Evolutionary conservation across 2,888 invertebrate genomes (phyloP), one percentile per base, ranked within the genome.

Genomic region (Galerucella pusilla): DNA sequence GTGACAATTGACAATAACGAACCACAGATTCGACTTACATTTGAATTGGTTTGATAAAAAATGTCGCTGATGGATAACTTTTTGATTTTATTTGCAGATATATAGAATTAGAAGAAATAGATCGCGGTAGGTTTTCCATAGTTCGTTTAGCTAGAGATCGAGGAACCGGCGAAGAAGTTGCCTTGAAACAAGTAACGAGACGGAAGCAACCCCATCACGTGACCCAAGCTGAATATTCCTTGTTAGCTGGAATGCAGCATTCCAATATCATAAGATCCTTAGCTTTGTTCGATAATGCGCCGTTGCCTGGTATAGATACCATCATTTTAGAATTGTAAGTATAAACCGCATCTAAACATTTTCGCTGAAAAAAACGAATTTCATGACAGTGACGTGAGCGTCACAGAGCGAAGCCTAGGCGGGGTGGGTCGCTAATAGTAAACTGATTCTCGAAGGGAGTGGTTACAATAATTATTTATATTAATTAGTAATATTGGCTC

Each of bases 311-410:
- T 20, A 90, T 91, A 16, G 92, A 93, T 87, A 93, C 94, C 69
- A 92, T 95, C 71, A 93, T 95, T 76, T 89, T 94, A 83, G 94
- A 94, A 88, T 86, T 93, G 92, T 93, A 88, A 90, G 92, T 90
- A 80, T 68, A 64, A 7, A 20, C 7, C 7, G 35, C 7, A 0
- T 35, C 7, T 35, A 35, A 7, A 6, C 6, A 35, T 7, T 35
- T 35, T 35, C 28, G 4, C 28, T 28, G 28, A 28, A 28, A 28
- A 1, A 28, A 28, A 28, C 28, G n/a, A n/a, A n/a, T n/a, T n/a
- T n/a, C n/a, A n/a, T n/a, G 3, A 5, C 28, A 5, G 28, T 5
- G 28, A 28, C 28, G 28, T 28, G 28, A 5, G 4, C 2, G 28
- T 28, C 28, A 28, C 28, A 2, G 28, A 28, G 28, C 28, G 28